Evolutionary conservation across 2,113 vertebrate species (phyloP).

Genomic region (Rousettus leschenaultii): DNA sequence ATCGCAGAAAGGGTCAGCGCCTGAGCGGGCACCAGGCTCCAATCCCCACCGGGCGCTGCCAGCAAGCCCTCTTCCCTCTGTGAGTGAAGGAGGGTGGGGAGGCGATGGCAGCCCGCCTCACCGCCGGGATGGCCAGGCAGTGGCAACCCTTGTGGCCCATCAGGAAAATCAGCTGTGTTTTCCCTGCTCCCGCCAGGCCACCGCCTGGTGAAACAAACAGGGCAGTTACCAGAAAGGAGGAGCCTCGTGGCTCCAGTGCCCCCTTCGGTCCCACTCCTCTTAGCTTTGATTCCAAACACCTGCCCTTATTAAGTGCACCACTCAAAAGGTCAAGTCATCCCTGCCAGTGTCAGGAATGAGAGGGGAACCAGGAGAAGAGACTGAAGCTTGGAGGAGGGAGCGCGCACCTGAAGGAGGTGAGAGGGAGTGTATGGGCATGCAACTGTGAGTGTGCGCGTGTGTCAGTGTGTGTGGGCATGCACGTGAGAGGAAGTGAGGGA

Average conservation of each 20-base stretch:
- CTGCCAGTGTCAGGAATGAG: neutral
- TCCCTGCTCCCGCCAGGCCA: neutral
- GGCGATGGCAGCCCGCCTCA: neutral
- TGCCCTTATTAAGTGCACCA: conserved; percentile 26
- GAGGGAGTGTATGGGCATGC: neutral
- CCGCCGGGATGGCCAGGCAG: neutral
- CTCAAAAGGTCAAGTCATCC: neutral
- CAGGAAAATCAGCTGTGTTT: neutral
- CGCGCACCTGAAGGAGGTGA: neutral
- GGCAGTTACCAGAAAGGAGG: neutral
- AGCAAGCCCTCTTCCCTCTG: neutral
- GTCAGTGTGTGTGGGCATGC: neutral
- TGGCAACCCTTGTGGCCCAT: neutral
- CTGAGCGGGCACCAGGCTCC: too few relatives aligned
- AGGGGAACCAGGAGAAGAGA: neutral
- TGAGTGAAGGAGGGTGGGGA: neutral
- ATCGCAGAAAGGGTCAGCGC: neutral
- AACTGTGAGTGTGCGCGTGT: neutral
- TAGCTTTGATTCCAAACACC: neutral
- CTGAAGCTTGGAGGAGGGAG: neutral
- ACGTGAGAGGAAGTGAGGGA: neutral
- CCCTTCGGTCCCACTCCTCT: neutral
- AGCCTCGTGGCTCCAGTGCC: neutral
- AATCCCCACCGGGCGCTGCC: fast-evolving
- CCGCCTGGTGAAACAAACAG: neutral